phyloP scores from a whole-genome alignment of 2,113 vertebrate species.

The Manacus vitellinus region DNA sequence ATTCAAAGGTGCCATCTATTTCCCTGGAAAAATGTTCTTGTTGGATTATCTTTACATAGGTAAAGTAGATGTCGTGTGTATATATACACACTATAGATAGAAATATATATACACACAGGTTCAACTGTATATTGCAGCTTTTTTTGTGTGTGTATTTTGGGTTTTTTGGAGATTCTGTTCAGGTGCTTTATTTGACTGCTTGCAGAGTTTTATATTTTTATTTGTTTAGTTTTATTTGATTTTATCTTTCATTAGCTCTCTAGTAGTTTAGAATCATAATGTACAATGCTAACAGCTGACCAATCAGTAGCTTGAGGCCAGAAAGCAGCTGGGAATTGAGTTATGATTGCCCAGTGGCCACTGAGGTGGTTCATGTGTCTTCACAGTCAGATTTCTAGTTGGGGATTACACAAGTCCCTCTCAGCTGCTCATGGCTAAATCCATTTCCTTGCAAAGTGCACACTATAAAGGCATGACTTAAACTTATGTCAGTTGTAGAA shows the following conservation, averaged over 20 bases:
- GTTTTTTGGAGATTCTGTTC: neutral
- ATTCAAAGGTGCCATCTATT: neutral
- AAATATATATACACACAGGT: neutral
- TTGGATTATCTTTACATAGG: neutral
- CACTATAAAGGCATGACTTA: neutral
- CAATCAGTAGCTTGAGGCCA: neutral
- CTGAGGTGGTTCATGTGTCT: neutral
- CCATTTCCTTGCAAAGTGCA: neutral
- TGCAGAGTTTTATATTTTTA: neutral
- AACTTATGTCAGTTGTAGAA: neutral
- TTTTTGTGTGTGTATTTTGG: neutral
- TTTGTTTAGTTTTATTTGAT: neutral
- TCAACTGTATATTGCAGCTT: neutral
- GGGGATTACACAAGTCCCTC: neutral
- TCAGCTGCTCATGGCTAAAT: neutral
- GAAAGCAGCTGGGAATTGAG: neutral
- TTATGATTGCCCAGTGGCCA: neutral
- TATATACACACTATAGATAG: too few species aligned
- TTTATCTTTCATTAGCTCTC: neutral
- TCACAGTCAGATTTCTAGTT: neutral
- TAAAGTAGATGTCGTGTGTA: neutral
- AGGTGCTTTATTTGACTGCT: neutral
- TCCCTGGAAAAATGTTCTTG: neutral
- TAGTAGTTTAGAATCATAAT: neutral
- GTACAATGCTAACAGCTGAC: neutral